Conservation (phyloP, 2,888 invertebrate genomes). For the Drosophila aldrichi region DNA sequence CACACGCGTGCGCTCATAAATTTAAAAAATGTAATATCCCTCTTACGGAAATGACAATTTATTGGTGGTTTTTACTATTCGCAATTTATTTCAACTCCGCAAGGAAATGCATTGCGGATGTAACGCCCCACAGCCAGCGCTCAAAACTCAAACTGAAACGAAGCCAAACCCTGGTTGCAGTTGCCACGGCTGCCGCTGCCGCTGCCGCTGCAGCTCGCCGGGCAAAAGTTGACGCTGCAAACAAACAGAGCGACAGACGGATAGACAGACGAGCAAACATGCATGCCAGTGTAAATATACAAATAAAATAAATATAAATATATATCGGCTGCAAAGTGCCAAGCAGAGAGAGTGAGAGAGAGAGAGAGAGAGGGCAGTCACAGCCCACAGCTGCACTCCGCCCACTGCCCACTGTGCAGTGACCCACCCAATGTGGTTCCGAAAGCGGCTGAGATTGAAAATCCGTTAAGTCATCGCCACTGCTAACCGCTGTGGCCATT, state of each 20-base stretch:
- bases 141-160: constrained; percentile 11
- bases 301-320: constrained; percentile 80
- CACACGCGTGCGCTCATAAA: constrained; percentile 65
- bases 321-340: constrained; percentile 82
- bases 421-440: constrained; percentile 26
- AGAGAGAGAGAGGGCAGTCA: constrained; percentile 4
- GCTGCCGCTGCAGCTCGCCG: constrained; percentile 26
- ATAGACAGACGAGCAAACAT: constrained; percentile 51
- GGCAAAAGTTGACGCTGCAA: constrained; percentile 71
- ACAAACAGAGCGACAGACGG: constrained; percentile 51
- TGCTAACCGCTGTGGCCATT: constrained; percentile 74
- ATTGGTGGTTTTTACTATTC: constrained; percentile 81
- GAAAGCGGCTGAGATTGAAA: constrained; percentile 72
- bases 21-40: constrained; percentile 81
- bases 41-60: constrained; percentile 82
- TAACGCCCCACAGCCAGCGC: constrained; percentile 53
- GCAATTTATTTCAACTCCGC: constrained; percentile 80
- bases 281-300: constrained; percentile 74
- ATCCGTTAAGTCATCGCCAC: constrained; percentile 82
- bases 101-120: constrained; percentile 82
- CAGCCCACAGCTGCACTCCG: constrained; percentile 29
- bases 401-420: constrained; percentile 3
- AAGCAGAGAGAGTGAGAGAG: neutral
- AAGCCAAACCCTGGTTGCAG: constrained; percentile 8
- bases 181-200: constrained; percentile 5